Evolutionary conservation across 2,113 vertebrate genomes (phyloP).

Genomic region (Tympanuchus pallidicinctus): DNA sequence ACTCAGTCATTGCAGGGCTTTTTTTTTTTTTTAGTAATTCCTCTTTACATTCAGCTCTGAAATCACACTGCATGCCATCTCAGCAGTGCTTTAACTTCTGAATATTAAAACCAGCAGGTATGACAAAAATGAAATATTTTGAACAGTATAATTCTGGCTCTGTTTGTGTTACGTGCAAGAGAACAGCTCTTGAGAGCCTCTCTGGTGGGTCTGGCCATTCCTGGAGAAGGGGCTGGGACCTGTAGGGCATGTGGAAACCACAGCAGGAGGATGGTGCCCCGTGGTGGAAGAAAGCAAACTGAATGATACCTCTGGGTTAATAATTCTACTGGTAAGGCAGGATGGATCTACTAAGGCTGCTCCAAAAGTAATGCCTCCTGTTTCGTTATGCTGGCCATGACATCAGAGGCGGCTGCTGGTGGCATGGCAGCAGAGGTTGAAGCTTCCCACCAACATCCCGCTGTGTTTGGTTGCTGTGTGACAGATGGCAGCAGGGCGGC

Average conservation of each 20-base stretch:
- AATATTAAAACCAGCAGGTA: conserved; percentile 73
- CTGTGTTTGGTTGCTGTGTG: no score
- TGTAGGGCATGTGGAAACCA: not conserved
- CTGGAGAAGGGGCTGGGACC: not conserved
- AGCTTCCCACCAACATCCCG: no score
- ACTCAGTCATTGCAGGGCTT: not conserved
- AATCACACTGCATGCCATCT: conserved; percentile 59
- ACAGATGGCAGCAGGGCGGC: no score
- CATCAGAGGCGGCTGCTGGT: no score
- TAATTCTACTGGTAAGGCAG: not conserved
- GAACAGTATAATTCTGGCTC: not conserved
- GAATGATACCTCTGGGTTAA: not conserved
- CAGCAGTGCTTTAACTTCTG: conserved; percentile 56
- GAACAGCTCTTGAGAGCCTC: not conserved
- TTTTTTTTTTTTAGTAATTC: conserved; percentile 13
- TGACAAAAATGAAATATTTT: conserved; percentile 51
- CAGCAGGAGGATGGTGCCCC: not conserved
- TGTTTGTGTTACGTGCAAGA: not conserved
- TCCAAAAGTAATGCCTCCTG: no score
- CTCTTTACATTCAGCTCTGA: conserved; percentile 37
- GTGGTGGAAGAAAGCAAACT: not conserved
- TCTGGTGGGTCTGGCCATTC: not conserved
- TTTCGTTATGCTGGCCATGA: no score
- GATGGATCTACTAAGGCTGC: not conserved
- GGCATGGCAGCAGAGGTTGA: no score